A percentile compares a stretch with the other conserved stretches of the same genome.
phyloP scores from a whole-genome alignment of 1,140 invertebrate genomes.

The Hyles euphorbiae region DNA sequence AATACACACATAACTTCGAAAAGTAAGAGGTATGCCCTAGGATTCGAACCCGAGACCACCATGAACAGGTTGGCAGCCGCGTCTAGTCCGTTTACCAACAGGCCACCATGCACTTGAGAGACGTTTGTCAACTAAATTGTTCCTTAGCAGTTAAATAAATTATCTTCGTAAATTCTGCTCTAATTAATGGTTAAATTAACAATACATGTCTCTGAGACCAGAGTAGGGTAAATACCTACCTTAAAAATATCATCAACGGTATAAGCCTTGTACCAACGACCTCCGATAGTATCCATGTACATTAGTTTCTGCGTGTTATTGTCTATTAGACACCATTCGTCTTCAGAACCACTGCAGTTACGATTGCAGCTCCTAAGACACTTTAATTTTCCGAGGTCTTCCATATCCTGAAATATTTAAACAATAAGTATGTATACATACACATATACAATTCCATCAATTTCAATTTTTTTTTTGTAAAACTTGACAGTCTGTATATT shows the following conservation, averaged over 20 bases:
- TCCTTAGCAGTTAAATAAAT: background rate
- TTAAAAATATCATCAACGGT: constrained; percentile 76
- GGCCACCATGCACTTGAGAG: no score
- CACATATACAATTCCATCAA: no score
- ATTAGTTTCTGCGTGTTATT: constrained; percentile 16
- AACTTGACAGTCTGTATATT: no score
- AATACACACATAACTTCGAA: no score
- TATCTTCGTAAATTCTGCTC: no score
- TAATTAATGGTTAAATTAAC: background rate
- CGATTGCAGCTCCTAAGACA: constrained; percentile 30
- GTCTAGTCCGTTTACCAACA: no score
- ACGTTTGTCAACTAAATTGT: background rate
- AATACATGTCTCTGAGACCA: background rate
- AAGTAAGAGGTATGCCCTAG: no score
- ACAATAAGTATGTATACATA: background rate
- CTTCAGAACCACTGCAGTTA: constrained; percentile 24
- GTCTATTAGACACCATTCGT: constrained; percentile 54
- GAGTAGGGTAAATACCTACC: constrained; percentile 18
- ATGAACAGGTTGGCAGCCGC: no score
- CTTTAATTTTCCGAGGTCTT: constrained; percentile 47
- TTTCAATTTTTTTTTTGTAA: no score
- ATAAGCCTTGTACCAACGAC: constrained; percentile 74
- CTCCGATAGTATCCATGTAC: constrained; percentile 28
- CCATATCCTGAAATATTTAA: constrained; percentile 40
- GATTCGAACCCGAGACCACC: no score